Base-by-base conservation (phyloP, 53 echinoderm and acorn worm species). In the Holothuria leucospilota region DNA sequence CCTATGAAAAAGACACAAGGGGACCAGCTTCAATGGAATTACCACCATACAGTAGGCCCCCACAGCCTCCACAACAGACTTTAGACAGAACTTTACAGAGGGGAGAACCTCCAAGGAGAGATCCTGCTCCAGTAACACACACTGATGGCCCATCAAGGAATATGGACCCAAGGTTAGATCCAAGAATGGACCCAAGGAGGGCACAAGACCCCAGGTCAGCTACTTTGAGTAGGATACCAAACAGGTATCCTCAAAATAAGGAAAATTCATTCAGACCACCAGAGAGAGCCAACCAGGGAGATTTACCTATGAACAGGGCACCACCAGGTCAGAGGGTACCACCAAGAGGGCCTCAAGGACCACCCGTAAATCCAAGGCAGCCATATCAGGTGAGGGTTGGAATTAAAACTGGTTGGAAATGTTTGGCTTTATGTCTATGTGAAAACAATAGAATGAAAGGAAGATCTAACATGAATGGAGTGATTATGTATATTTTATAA, bases 31-130 rank as follows among this genome's bases (percentile, higher is more conserved):
- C 60, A 11, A 39, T 23, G 29, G 59, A 80, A 20, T 34, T 80
- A 29, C 80, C 80, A 20, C 60, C 80, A 8, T 80, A 80, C 20
- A 80, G 78, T 52, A 40, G 88, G 70, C 46, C 88, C 68, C 38
- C 85, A 71, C 72, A 82, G 88, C 51, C 88, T 41, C 51, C 88
- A 68, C 6, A 77, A 53, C 68, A 81, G 39, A 39, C 86, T 73
- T 18, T 77, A 52, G 27, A 80, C 80, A 80, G 61, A 59, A 29
- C 61, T 1, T 59, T 80, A 29, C 80, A 59, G 59, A 59, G 80
- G 56, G 20, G 28, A 13, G 61, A 60, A 61, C 58, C 56, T 59
- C 78, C 59, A 51, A 78, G 78, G 78, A 78, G 78, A 29, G 78
- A 78, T 13, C 61, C 24, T 6, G 80, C 24, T 39, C 38, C 60